A percentile compares a stretch with the other conserved stretches of the same genome.
Evolutionary conservation across 1,140 invertebrate species (phyloP).

Genomic region (Drosophila sp.): DNA sequence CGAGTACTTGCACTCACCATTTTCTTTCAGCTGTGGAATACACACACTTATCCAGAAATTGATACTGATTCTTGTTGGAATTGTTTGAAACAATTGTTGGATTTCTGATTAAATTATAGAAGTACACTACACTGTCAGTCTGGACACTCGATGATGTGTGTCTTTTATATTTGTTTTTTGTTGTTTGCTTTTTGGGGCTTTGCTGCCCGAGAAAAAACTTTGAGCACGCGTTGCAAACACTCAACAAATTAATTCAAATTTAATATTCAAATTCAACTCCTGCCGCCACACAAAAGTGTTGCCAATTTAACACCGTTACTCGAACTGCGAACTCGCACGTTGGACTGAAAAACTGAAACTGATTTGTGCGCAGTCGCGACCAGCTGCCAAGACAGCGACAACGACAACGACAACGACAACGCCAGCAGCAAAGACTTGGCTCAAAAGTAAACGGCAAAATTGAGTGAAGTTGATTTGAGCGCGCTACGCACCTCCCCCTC

Average conservation of each 20-base stretch:
- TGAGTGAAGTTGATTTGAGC: conserved; percentile 52
- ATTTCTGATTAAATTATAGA: neutral
- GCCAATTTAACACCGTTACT: conserved; percentile 42
- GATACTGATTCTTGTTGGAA: neutral
- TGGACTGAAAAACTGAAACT: conserved; percentile 82
- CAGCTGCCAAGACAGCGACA: conserved; percentile 65
- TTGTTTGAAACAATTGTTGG: conserved; percentile 9
- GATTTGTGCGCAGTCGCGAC: conserved; percentile 69
- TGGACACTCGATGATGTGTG: conserved; percentile 4
- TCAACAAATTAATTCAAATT: conserved; percentile 4
- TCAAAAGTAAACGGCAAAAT: conserved; percentile 49
- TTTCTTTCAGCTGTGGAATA: conserved; percentile 5
- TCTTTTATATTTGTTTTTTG: conserved; percentile 1
- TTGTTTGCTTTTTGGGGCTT: conserved; percentile 1
- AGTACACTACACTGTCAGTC: conserved; percentile 36
- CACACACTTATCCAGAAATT: conserved; percentile 22
- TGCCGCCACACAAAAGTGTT: conserved; percentile 9
- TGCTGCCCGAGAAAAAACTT: conserved; percentile 3
- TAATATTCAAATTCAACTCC: conserved; percentile 23
- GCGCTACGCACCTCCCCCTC: neutral
- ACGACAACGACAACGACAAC: conserved; percentile 35
- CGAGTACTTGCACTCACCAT: conserved; percentile 56
- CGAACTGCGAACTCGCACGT: conserved; percentile 73
- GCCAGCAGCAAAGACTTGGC: conserved; percentile 18
- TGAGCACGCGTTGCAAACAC: conserved; percentile 14